Base-by-base conservation (phyloP, 2,888 invertebrate species). In the Ochropleura plecta region DNA sequence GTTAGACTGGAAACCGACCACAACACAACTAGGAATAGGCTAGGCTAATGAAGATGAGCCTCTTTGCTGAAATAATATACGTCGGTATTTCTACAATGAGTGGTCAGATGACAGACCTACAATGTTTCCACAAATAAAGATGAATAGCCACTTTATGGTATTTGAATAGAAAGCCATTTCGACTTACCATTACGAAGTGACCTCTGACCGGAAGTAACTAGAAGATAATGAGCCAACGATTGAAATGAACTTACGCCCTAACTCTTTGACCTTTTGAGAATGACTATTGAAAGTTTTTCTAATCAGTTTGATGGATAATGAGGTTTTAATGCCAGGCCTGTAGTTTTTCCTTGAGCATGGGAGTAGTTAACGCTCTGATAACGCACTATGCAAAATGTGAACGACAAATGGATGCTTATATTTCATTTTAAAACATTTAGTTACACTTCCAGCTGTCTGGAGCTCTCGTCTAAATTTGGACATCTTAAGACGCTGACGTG, bases 161-260 rank as follows among this genome's bases (percentile, higher is more conserved):
- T 5, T 62, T 76, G 44, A 64, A 72, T 80, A 71, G 84, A 79
- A 86, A 83, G 76, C 70, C 60, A 57, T 69, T 12, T 16, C 70
- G 59, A 57, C 78, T 73, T 42, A 30, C 48, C 59, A 82, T 78
- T 82, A 72, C 62, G 53, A 62, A 0, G 16, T 5, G 57, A 76
- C 86, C 66, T 55, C 57, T 75, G 70, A 7, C 60, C 81, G 87
- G 83, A 87, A 87, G 78, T 79, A 62, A 48, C 62, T 40, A 70
- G 49, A 16, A 49, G 0, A 60, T 67, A 42, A 75, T 73, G 44
- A 30, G 42, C 63, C 53, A 53, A 48, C 44, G 59, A 76, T 74
- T 73, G 57, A 5, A 3, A 62, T 48, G 60, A 78, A 42, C 60
- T 62, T 76, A 74, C 49, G 51, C 80, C 70, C 86, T 76, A 73